Percentiles rank a stretch among this genome's conserved stretches.
phyloP scores from a whole-genome alignment of 2,113 vertebrate species.

The Neogobius melanostomus region DNA sequence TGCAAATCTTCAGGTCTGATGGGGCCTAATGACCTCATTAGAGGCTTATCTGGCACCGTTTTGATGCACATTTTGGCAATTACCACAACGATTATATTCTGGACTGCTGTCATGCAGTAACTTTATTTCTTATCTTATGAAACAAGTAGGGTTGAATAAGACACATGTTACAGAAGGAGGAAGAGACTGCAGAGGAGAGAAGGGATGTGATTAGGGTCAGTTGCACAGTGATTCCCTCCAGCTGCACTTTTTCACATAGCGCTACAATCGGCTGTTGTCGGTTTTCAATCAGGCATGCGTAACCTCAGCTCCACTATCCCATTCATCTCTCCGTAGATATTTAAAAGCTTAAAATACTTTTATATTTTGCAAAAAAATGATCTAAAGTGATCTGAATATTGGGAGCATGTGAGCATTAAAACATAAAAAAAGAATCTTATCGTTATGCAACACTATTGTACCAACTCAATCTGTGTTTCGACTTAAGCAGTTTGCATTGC shows the following conservation, averaged over 20 bases:
- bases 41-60: conserved; percentile 17
- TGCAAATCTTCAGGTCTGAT: background rate
- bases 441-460: too few species aligned
- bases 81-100: conserved; percentile 20
- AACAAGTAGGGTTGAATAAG: background rate
- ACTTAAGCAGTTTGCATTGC: too few species aligned
- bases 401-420: background rate
- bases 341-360: conserved; percentile 24
- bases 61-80: conserved; percentile 33
- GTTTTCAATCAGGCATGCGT: conserved; percentile 30
- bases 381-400: too few species aligned
- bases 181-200: conserved; percentile 23
- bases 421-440: background rate
- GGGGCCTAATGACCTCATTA: conserved; percentile 30
- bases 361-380: background rate
- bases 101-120: conserved; percentile 30
- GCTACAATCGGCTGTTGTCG: conserved; percentile 36
- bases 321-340: conserved; percentile 6
- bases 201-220: conserved; percentile 11
- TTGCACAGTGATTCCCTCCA: conserved; percentile 42
- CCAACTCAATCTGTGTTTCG: too few species aligned
- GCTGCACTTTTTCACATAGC: conserved; percentile 47
- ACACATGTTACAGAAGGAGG: conserved; percentile 3
- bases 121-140: too few species aligned
- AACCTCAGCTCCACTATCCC: conserved; percentile 10